Base-by-base conservation (phyloP, 2,797 vertebrate species). In the Benthosema pterotum region DNA sequence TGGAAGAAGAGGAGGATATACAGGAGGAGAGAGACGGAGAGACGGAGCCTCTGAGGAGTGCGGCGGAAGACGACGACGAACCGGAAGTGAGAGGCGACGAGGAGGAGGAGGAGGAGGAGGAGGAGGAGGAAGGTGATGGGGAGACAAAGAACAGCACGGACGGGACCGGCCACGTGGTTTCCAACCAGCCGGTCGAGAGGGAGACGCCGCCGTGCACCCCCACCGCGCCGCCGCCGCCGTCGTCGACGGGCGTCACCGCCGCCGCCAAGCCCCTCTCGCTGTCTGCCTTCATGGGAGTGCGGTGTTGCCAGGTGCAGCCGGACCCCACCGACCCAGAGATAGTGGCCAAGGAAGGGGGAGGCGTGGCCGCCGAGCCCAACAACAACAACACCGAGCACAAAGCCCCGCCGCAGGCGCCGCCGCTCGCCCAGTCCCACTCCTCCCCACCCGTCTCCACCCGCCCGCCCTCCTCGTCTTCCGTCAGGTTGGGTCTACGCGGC, bases 301-400 rank as follows among this genome's bases (percentile, higher is more conserved):
- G 83, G 6, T 91, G 89, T 63, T 92, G 90, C 71, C 86, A 70
- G 60, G 87, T 79, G 1, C 71, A 80, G 18, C 52, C 57, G 0
- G 76, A 88, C 19, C 7, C 70, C 72, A 51, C 65, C 1, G 42
- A 63, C 14, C 18, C 50, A 42, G 72, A 79, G 12, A 65, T 49
- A 3, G 57, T n/a, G n/a, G n/a, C n/a, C 46, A 19, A 25, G 61
- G 13, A 47, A 63, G 0, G 47, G 70, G 54, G 25, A 38, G 1
- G 83, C n/a, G n/a, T n/a, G n/a, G n/a, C n/a, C n/a, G n/a, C n/a
- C n/a, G n/a, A 87, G 2, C 81, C 82, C 0, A 74, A 90, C 77
- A 92, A 86, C 71, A 92, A 86, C 70, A 93, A 92, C 83, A 91
- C 73, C 75, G 84, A 81, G n/a, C n/a, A n/a, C 70, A 87, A 84